These are phyloP conservation scores for Aptenodytes patagonicus DNA, from an alignment of 2,113 vertebrate genomes.

Conservation along the genomic window DNA sequence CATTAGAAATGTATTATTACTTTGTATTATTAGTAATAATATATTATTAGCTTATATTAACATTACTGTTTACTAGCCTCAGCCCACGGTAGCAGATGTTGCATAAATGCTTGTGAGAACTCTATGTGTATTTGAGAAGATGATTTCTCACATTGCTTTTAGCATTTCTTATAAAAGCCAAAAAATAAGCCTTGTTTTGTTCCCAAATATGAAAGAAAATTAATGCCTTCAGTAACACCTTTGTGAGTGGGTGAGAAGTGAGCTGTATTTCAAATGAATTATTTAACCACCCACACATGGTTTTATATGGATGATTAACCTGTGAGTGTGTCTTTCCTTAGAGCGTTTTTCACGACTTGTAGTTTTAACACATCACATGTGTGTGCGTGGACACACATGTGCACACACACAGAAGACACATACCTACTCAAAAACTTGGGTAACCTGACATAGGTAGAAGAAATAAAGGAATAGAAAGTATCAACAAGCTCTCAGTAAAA, in stretches of 20 bases:
- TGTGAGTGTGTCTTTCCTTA: not conserved
- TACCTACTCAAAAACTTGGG: not conserved
- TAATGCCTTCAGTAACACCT: slow-evolving; percentile 40
- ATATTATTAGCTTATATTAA: not conserved
- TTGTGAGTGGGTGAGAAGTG: slow-evolving; percentile 4
- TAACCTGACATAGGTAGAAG: not conserved
- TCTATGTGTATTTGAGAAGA: not conserved
- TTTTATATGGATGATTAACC: slow-evolving; percentile 2
- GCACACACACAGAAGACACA: not conserved
- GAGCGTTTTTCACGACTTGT: not conserved
- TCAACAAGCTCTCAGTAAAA: not conserved
- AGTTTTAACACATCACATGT: not conserved
- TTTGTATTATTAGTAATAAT: not conserved
- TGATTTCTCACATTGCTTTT: not conserved
- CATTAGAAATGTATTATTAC: not conserved
- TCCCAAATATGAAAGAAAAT: slow-evolving; percentile 32
- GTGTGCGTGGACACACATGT: fast-evolving
- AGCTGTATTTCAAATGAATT: slow-evolving; percentile 43
- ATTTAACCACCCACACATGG: not conserved
- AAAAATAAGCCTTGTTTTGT: slow-evolving; percentile 19
- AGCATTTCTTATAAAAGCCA: not conserved
- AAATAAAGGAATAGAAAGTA: not conserved
- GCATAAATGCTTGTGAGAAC: not conserved
- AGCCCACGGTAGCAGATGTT: not conserved
- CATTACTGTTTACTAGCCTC: not conserved